phyloP scores from a whole-genome alignment of 2,797 vertebrate genomes.

The Nothura maculosa region DNA sequence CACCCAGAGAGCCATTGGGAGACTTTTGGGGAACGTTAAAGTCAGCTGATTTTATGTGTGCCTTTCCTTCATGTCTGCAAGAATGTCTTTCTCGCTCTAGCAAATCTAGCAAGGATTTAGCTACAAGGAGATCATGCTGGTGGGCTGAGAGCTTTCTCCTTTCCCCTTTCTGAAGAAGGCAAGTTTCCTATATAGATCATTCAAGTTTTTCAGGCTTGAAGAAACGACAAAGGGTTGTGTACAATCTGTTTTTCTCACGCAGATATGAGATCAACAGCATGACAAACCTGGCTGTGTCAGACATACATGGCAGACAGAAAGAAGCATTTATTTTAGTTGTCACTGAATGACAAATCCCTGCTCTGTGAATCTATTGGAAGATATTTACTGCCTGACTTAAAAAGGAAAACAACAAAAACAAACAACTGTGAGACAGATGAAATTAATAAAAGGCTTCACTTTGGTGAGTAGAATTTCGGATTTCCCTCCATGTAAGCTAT shows the following conservation, averaged over 20 bases:
- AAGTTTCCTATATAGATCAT: accelerated
- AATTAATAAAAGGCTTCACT: constrained; percentile 45
- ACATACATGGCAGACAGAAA: not conserved
- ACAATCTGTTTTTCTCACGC: constrained; percentile 32
- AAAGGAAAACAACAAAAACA: not conserved
- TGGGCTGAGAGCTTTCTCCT: not conserved
- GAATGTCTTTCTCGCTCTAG: not conserved
- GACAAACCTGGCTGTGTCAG: constrained; percentile 43
- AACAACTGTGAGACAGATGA: constrained; percentile 41
- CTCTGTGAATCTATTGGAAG: not conserved
- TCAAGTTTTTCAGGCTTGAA: not conserved
- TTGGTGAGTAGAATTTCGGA: constrained; percentile 34
- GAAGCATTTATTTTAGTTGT: constrained; percentile 21
- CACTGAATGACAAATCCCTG: not conserved
- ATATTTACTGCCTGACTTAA: constrained; percentile 36
- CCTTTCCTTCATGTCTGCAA: not conserved
- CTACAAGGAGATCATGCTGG: not conserved
- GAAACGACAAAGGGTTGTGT: not conserved
- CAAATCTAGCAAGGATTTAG: not conserved
- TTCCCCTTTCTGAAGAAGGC: not conserved
- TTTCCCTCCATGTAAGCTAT: constrained; percentile 39
- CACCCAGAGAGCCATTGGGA: not conserved
- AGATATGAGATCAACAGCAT: not conserved
- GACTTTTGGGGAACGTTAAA: not conserved
- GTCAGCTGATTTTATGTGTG: accelerated